These are phyloP conservation scores for Drosophila kuntzei DNA, from an alignment of 2,888 invertebrate species.

Conservation along the genomic window DNA sequence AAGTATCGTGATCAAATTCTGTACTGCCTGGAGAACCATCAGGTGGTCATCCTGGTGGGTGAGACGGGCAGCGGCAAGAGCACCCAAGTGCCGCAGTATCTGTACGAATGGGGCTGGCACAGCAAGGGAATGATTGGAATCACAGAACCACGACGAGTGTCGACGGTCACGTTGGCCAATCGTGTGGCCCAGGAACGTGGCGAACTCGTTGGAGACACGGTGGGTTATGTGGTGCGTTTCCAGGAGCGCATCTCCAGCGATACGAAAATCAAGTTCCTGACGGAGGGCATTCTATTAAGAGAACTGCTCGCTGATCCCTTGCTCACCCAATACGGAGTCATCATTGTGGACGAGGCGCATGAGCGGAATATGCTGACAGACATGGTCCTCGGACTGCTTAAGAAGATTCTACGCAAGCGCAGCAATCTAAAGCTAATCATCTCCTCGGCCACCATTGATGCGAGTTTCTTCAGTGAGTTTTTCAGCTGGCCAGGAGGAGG, in stretches of 20 bases:
- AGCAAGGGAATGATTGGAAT: slow-evolving; percentile 93
- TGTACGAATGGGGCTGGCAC: slow-evolving; percentile 94
- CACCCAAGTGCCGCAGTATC: slow-evolving; percentile 88
- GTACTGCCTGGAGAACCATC: slow-evolving; percentile 95
- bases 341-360: slow-evolving; percentile 98
- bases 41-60: slow-evolving; percentile 94
- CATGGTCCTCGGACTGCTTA: slow-evolving; percentile 95
- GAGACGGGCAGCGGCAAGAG: slow-evolving; percentile 96
- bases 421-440: slow-evolving; percentile 93
- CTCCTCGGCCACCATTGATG: slow-evolving; percentile 98
- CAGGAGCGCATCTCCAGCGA: slow-evolving; percentile 88
- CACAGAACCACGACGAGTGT: slow-evolving; percentile 96
- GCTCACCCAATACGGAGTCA: slow-evolving; percentile 93
- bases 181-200: slow-evolving; percentile 96
- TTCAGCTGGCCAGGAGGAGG: slow-evolving; percentile 87
- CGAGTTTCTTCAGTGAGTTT: slow-evolving; percentile 92
- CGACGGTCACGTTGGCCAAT: slow-evolving; percentile 94
- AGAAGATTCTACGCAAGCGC: slow-evolving; percentile 95
- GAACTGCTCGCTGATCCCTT: slow-evolving; percentile 98
- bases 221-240: slow-evolving; percentile 95
- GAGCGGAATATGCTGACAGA: slow-evolving; percentile 97
- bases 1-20: slow-evolving; percentile 94
- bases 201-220: slow-evolving; percentile 89
- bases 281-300: slow-evolving; percentile 96
- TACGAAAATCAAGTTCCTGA: slow-evolving; percentile 95